Conservation (phyloP, 2,888 invertebrate species). For the Caenorhabditis zanzibari region DNA sequence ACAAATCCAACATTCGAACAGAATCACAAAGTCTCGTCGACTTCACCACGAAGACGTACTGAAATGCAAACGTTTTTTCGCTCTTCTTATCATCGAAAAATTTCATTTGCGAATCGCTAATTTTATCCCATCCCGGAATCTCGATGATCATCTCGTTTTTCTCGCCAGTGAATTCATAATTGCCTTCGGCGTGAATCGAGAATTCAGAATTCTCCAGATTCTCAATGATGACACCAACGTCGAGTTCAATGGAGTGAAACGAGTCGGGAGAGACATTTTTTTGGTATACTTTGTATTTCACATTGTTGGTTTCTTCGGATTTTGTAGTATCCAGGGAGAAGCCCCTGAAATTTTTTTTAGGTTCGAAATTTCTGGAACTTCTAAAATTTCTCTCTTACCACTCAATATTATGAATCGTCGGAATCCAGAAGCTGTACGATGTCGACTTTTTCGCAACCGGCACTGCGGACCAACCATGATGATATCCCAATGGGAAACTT, state of each 20-base stretch:
- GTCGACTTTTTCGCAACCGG: background rate
- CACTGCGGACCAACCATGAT: background rate
- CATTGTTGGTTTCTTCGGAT: constrained; percentile 3
- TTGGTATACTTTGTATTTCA: background rate
- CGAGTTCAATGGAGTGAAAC: constrained; percentile 1
- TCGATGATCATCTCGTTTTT: constrained; percentile 3
- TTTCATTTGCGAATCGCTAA: background rate
- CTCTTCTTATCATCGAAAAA: constrained; percentile 13
- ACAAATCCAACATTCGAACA: constrained; percentile 17
- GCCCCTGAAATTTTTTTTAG: background rate
- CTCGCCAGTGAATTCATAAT: background rate
- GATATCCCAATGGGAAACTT: constrained; percentile 2
- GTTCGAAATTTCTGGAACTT: background rate
- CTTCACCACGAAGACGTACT: background rate
- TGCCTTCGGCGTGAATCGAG: background rate
- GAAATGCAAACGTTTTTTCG: background rate
- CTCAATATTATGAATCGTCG: constrained; percentile 7
- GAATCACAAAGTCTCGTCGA: constrained; percentile 12
- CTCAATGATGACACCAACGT: constrained; percentile 1
- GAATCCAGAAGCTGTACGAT: background rate
- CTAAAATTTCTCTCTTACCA: background rate
- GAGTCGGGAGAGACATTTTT: background rate
- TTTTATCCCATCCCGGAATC: constrained; percentile 20
- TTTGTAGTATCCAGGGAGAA: background rate
- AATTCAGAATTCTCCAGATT: background rate